phyloP scores from a whole-genome alignment of 1,140 invertebrate genomes.

The Alviniconcha marisindica region DNA sequence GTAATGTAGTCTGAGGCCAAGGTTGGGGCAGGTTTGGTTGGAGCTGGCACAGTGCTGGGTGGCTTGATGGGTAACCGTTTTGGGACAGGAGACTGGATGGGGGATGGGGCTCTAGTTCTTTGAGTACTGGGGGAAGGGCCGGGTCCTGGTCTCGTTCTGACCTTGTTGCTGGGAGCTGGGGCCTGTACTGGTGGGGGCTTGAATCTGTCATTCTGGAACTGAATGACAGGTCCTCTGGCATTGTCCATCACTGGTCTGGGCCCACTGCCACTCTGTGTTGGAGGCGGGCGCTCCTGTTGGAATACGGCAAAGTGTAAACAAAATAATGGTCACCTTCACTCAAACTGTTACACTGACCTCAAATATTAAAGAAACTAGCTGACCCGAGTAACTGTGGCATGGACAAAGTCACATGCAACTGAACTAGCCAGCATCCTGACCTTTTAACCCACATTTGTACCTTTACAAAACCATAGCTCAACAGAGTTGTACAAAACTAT shows the following conservation, averaged over 20 bases:
- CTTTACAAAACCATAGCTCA: too few species aligned
- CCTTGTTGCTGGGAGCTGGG: background rate
- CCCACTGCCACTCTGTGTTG: background rate
- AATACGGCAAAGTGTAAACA: too few species aligned
- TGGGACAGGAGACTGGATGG: background rate
- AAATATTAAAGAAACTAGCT: too few species aligned
- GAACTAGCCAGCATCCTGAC: too few species aligned
- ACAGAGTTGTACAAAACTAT: too few species aligned
- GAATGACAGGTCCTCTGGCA: constrained; percentile 20
- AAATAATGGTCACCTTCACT: too few species aligned
- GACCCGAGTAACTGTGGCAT: too few species aligned
- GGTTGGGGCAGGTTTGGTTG: background rate
- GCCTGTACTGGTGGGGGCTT: background rate
- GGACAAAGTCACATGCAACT: too few species aligned
- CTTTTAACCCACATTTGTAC: too few species aligned
- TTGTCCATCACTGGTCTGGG: background rate
- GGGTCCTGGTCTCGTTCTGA: background rate
- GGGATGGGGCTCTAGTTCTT: background rate
- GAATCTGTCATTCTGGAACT: constrained; percentile 22
- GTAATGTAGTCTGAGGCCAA: background rate
- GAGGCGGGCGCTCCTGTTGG: too few species aligned
- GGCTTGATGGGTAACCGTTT: background rate
- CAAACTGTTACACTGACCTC: too few species aligned
- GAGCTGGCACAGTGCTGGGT: background rate
- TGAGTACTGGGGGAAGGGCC: background rate